phyloP scores from a whole-genome alignment of 2,797 vertebrate species.

The Mormyrus hasselquistii region DNA sequence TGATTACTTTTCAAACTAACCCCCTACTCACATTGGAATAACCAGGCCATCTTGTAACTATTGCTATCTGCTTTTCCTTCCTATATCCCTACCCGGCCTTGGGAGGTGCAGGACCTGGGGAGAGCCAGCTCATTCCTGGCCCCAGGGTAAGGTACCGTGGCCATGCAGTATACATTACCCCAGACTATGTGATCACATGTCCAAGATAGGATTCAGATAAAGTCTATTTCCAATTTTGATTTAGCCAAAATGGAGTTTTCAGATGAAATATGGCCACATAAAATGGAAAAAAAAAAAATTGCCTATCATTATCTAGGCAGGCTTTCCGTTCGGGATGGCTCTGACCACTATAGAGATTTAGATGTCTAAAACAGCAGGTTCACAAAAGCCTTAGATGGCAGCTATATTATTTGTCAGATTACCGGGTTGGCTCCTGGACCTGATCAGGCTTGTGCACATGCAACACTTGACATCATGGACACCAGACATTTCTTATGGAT shows the following conservation, averaged over 20 bases:
- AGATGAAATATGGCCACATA: background rate
- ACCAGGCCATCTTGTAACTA: background rate
- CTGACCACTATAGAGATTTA: background rate
- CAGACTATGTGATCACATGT: background rate
- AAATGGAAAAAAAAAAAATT: background rate
- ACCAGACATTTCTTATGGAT: background rate
- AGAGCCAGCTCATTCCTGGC: background rate
- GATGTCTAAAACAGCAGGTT: background rate
- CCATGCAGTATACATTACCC: background rate
- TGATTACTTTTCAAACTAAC: background rate
- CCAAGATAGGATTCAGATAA: background rate
- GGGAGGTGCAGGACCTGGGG: background rate
- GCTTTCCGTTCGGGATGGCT: background rate
- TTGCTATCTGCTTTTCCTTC: background rate
- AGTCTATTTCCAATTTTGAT: background rate
- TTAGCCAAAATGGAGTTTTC: background rate
- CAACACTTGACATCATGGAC: background rate
- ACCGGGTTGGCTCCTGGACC: background rate
- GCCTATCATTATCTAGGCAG: background rate
- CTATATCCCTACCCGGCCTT: background rate
- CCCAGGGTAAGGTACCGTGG: background rate
- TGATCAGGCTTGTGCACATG: background rate
- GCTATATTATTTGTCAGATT: background rate
- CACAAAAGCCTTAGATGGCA: background rate
- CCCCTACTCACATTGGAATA: background rate